phyloP scores from a whole-genome alignment of 2,888 invertebrate species.

The Perithous albicinctus region DNA sequence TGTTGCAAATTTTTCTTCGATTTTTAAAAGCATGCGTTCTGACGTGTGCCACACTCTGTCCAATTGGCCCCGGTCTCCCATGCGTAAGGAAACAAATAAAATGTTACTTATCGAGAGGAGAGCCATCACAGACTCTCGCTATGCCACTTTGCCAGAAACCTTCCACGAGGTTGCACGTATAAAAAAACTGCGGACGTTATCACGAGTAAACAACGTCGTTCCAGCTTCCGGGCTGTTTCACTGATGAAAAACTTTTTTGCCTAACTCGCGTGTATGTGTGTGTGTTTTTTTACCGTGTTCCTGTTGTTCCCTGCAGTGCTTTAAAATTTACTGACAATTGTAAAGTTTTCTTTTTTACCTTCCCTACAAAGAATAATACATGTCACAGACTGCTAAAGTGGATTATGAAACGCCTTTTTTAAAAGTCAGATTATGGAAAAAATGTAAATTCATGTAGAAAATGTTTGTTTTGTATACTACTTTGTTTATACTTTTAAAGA shows the following conservation, averaged over 20 bases:
- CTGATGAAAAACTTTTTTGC: constrained; percentile 9
- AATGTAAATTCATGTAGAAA: too few relatives aligned
- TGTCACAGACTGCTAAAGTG: too few relatives aligned
- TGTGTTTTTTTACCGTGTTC: not conserved
- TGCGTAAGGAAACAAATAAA: constrained; percentile 25
- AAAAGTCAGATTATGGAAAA: too few relatives aligned
- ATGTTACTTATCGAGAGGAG: constrained; percentile 44
- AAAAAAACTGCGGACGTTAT: constrained; percentile 15
- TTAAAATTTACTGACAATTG: not conserved
- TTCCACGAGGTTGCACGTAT: constrained; percentile 1
- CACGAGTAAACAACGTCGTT: not conserved
- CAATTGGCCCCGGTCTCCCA: too few relatives aligned
- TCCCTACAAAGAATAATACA: too few relatives aligned
- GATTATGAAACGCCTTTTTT: too few relatives aligned
- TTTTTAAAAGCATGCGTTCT: too few relatives aligned
- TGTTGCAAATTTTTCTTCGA: too few relatives aligned
- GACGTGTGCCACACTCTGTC: too few relatives aligned
- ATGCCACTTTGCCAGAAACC: not conserved
- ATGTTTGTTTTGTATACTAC: too few relatives aligned
- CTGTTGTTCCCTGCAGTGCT: not conserved
- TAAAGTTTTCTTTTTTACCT: not conserved
- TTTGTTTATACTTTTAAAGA: too few relatives aligned
- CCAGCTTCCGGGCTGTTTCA: constrained; percentile 8
- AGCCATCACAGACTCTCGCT: too few relatives aligned
- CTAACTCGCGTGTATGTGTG: not conserved